Base-by-base conservation (phyloP, 2,888 invertebrate genomes). In the Xestia ashworthii region DNA sequence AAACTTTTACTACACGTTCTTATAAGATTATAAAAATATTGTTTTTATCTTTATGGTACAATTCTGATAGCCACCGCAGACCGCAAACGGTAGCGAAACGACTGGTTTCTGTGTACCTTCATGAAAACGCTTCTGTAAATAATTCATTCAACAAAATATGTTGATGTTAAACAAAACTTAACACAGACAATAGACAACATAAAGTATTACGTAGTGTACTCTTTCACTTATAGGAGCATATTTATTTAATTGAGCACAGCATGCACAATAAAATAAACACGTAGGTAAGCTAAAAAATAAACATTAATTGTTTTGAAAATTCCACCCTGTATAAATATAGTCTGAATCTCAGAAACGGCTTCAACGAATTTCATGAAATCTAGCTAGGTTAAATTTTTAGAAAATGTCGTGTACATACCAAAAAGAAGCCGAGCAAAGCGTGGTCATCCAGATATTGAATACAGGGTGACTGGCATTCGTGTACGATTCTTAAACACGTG, bases 1-100 rank as follows among this genome's bases (percentile, higher is more conserved):
- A 71, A 73, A 65, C 48, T 83, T 77, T 46, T 64, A 74, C 14
- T 71, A 65, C 22, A 64, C 41, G 58, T 60, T 22, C 32, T 32
- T 32, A 19, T 76, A 58, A 41, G 32, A 66, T 65, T 71, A 32
- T 44, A 55, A 65, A 2, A 66, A 68, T 53, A 25, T 78, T 53
- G 3, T 71, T 73, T n/a, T 74, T 60, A 71, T 73, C 5, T 73
- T 38, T 60, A 62, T 60, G 44, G 44, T 44, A 44, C 44, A n/a
- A 22, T n/a, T n/a, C n/a, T 9, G 44, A n/a, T n/a, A 25, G 4
- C 16, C 14, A 65, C n/a, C 14, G n/a, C 14, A 65, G 41, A n/a
- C 38, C 8, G 19, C 9, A 62, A 11, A 38, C 8, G 12, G 14
- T 9, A 62, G 32, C 38, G 4, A 38, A 16, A 22, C 19, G 19